Evolutionary conservation across 2,888 invertebrate genomes (phyloP), one percentile per base, ranked within the genome.

Genomic region (Apotomis betuletana): DNA sequence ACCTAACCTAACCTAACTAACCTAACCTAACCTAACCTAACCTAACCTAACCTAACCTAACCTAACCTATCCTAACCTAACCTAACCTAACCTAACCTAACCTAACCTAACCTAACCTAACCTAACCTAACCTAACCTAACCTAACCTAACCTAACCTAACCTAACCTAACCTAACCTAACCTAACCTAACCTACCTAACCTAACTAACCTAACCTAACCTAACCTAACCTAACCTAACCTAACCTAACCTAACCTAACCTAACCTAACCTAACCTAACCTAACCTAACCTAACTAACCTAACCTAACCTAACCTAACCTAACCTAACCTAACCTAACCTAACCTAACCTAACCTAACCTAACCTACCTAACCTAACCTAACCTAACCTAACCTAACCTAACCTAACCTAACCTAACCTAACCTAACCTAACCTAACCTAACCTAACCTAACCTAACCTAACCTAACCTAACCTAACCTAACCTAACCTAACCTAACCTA

Each of bases 171-270:
- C 69, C 69, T 63, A 63, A 62, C 62, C 62, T 75, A 74, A n/a
- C n/a, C n/a, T n/a, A n/a, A n/a, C n/a, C n/a, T n/a, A n/a, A n/a
- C n/a, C n/a, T n/a, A n/a, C n/a, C 63, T 61, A 62, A 69, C 49
- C 63, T 49, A 44, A 44, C 44, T 44, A 71, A 71, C 74, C 69
- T 69, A 75, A 70, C 73, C 70, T 61, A 73, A 75, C 77, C 76
- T 76, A 78, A 77, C 77, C 77, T 77, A 78, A 77, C 78, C 76
- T 77, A 78, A 77, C 78, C 77, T 77, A 78, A 77, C 78, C 77
- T 75, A 78, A 77, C 78, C 77, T 77, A 77, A 77, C 77, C 77
- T 76, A 77, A 76, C 77, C 76, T 76, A 77, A 76, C 77, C 76
- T 75, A 77, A 76, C 77, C 76, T 76, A 77, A 76, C 77, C 76